phyloP scores from a whole-genome alignment of 1,140 invertebrate species.

The Palaemon carinicauda region DNA sequence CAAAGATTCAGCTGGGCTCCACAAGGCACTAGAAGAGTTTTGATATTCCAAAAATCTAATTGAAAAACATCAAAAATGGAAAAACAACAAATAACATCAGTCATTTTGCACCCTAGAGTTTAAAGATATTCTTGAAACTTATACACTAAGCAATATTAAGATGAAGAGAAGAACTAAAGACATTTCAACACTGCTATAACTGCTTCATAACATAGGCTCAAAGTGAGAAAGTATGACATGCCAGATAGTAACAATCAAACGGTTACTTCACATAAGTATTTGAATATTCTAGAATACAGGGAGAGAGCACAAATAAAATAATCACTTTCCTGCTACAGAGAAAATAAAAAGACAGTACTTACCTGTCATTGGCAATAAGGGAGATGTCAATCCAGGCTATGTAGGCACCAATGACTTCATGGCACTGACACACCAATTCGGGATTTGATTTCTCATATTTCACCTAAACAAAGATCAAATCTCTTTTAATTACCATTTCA shows the following conservation, averaged over 20 bases:
- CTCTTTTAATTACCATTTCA: neutral
- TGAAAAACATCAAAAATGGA: too few relatives aligned
- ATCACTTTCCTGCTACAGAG: neutral
- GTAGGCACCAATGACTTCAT: constrained; percentile 71
- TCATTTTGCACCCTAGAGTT: too few relatives aligned
- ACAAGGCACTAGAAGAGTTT: too few relatives aligned
- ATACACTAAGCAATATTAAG: too few relatives aligned
- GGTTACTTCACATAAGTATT: neutral
- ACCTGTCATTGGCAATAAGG: constrained; percentile 69
- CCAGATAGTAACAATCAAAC: neutral
- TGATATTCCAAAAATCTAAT: too few relatives aligned
- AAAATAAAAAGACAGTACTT: neutral
- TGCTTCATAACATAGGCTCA: neutral
- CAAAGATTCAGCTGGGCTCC: too few relatives aligned
- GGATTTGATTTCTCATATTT: constrained; percentile 65
- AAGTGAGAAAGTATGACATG: neutral
- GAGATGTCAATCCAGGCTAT: constrained; percentile 73
- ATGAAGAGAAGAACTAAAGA: too few relatives aligned
- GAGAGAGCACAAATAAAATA: neutral
- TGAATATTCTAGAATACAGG: neutral
- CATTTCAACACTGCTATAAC: too few relatives aligned
- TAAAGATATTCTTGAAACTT: too few relatives aligned
- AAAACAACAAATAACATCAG: too few relatives aligned
- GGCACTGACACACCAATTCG: constrained; percentile 66
- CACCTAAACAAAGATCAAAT: constrained; percentile 62